Base-by-base conservation (phyloP, 2,888 invertebrate genomes). In the Oscheius sp. region DNA sequence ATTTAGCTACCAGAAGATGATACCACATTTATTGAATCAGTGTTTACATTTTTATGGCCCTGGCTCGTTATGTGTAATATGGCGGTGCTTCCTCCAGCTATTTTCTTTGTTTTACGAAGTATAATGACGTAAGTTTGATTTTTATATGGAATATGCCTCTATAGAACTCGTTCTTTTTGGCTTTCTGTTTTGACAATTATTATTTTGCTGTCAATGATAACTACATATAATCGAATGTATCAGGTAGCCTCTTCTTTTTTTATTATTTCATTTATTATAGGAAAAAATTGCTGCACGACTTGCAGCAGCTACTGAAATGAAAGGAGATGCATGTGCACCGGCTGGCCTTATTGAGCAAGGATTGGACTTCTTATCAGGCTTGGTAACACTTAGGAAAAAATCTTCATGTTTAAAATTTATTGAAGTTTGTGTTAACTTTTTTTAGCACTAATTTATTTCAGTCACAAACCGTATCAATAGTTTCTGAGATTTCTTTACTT, bases 291-390 rank as follows among this genome's bases (percentile, higher is more conserved):
- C 72, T 12, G 72, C 41, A 16, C 41, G 72, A 9, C 21, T 72
- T 12, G 64, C 72, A 18, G 66, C 64, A 5, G 59, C 71, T 23
- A 71, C 53, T 7, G 71, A 71, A 49, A 61, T 59, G 53, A 46
- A 49, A 46, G 72, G 66, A 53, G 56, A 72, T 41, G 72, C 66
- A 16, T 72, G 72, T 55, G 72, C 72, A 35, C 66, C 72, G 13
- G 56, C 66, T 18, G 46, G 72, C 12, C 49, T 72, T 9, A 43
- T 64, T 12, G 66, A 72, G 27, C 72, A 72, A 56, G 66, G 64
- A 0, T 29, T 72, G 18, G 72, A 72, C 13, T 64, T 72, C 13
- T 16, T 72, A 13, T 6, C 66, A n/a, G 72, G 72, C 18, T 21
- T 72, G 7, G 72, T 72, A 16, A 35, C 66, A 6, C 53, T 72